Evolutionary conservation across 2,113 vertebrate species (phyloP).

Genomic region (Urocynchramus pylzowi): DNA sequence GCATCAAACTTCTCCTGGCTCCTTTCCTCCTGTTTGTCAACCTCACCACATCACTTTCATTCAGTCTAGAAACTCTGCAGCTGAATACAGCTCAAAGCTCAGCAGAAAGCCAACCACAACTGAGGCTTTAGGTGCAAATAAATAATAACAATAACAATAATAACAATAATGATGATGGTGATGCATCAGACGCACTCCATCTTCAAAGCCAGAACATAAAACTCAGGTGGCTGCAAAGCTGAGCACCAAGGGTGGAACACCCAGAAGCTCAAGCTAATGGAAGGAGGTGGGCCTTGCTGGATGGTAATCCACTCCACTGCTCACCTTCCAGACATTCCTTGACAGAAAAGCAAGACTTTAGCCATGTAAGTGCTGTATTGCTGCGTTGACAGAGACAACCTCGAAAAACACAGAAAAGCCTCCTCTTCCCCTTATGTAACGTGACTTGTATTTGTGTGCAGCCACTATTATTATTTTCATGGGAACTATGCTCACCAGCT

Average conservation of each 20-base stretch:
- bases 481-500: not conserved
- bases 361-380: not conserved
- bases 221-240: not conserved
- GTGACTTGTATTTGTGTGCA: not conserved
- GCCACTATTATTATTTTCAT: not conserved
- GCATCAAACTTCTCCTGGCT: not conserved
- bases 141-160: not conserved
- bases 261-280: not conserved
- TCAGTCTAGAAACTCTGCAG: not conserved
- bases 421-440: not conserved
- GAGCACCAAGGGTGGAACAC: not conserved
- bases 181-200: not conserved
- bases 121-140: not conserved
- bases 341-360: not conserved
- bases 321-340: not conserved
- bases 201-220: not conserved
- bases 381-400: not conserved
- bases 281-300: not conserved
- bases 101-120: conserved; percentile 21
- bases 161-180: not conserved
- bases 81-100: not conserved
- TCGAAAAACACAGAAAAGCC: not conserved
- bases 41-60: not conserved
- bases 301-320: not conserved
- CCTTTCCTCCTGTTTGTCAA: not conserved